These are phyloP conservation scores for Aphyosemion australe DNA, from an alignment of 2,113 vertebrate species.

Conservation along the genomic window DNA sequence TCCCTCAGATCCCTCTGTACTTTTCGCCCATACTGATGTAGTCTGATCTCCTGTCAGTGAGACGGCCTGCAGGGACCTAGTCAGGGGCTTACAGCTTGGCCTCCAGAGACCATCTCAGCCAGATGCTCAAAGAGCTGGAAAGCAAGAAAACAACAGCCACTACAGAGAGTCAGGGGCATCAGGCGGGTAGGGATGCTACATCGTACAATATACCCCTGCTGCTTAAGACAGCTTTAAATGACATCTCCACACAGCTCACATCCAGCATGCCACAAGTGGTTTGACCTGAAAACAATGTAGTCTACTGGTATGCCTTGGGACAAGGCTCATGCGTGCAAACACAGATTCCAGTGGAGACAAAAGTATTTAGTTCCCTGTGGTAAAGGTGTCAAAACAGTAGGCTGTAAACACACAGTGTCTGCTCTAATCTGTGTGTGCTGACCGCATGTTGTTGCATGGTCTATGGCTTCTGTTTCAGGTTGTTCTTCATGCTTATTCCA, in stretches of 20 bases:
- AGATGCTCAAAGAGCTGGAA: constrained; percentile 61
- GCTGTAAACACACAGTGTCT: constrained; percentile 41
- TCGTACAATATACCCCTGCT: neutral
- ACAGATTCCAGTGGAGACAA: constrained; percentile 2
- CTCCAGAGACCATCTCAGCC: constrained; percentile 66
- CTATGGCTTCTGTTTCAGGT: neutral
- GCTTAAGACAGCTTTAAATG: constrained; percentile 34
- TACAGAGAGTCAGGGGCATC: constrained; percentile 32
- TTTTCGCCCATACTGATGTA: constrained; percentile 75
- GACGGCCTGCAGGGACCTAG: constrained; percentile 64
- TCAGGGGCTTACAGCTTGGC: constrained; percentile 61
- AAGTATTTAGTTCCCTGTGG: constrained; percentile 23
- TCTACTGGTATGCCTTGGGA: constrained; percentile 32
- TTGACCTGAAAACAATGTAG: constrained; percentile 34
- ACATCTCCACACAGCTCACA: constrained; percentile 47
- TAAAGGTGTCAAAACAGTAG: constrained; percentile 43
- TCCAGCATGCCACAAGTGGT: constrained; percentile 47
- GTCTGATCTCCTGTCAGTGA: constrained; percentile 75
- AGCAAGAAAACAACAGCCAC: constrained; percentile 59
- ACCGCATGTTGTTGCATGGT: constrained; percentile 19
- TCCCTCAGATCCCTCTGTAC: constrained; percentile 73
- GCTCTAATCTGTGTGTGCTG: constrained; percentile 31
- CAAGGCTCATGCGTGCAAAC: constrained; percentile 1
- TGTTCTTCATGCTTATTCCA: neutral
- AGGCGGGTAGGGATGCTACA: constrained; percentile 16